Percentiles rank a stretch among this genome's conserved stretches.
Conservation (phyloP, 2,113 vertebrate genomes). For the Aleadryas rufinucha region DNA sequence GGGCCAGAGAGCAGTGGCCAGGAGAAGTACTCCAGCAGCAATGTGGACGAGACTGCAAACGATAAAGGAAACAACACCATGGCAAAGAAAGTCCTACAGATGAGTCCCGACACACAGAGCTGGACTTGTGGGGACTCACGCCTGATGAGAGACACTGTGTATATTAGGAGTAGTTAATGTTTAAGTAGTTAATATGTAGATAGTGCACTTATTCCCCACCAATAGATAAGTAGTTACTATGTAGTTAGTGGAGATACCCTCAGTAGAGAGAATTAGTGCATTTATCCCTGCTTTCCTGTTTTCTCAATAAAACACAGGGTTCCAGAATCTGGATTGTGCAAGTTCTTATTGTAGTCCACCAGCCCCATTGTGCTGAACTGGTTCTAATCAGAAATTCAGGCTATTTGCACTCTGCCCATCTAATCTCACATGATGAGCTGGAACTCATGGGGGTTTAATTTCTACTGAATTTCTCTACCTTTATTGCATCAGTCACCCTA, state of each 20-base stretch:
- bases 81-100: not conserved
- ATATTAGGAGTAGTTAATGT: not conserved
- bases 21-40: not conserved
- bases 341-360: not conserved
- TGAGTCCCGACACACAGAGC: not conserved
- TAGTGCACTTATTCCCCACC: not conserved
- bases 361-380: not conserved
- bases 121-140: not conserved
- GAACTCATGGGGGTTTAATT: not conserved
- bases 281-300: not conserved
- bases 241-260: not conserved
- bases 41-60: accelerated
- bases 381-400: not conserved
- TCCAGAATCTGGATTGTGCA: not conserved
- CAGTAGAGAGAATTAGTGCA: not conserved
- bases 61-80: not conserved
- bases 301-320: not conserved
- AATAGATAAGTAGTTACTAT: not conserved
- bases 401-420: not conserved
- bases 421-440: not conserved
- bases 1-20: not conserved
- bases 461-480: not conserved
- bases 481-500: not conserved
- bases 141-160: not conserved
- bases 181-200: not conserved